These are phyloP conservation scores for Suncus etruscus DNA, from an alignment of 2,113 vertebrate genomes.

Conservation along the genomic window DNA sequence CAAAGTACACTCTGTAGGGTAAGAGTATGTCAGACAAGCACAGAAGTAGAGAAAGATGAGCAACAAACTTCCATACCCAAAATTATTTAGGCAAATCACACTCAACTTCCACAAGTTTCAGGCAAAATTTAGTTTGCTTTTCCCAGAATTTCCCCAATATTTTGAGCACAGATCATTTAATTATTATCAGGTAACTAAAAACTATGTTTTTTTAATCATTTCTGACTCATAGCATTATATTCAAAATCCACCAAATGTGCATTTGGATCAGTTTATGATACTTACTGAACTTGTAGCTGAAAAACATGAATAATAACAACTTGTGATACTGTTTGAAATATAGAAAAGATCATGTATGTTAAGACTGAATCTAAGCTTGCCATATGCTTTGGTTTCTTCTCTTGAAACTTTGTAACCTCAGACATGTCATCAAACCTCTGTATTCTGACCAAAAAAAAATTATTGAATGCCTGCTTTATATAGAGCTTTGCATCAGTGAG, in stretches of 20 bases:
- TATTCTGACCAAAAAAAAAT: not conserved
- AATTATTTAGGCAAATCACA: too few relatives aligned
- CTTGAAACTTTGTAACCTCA: not conserved
- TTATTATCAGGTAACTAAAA: not conserved
- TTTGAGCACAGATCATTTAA: not conserved
- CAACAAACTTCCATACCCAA: not conserved
- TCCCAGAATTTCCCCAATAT: not conserved
- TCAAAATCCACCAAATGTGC: not conserved
- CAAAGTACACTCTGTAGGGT: not conserved
- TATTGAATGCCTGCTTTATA: not conserved
- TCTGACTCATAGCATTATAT: not conserved
- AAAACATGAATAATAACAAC: conserved; percentile 48
- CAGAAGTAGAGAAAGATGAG: not conserved
- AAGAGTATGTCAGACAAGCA: not conserved
- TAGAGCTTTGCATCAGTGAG: not conserved
- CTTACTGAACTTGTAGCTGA: conserved; percentile 56
- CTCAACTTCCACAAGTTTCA: not conserved
- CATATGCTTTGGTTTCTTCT: not conserved
- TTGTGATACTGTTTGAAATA: conserved; percentile 29
- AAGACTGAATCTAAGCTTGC: not conserved
- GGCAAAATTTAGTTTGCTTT: not conserved
- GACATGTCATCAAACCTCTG: not conserved
- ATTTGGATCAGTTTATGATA: conserved; percentile 53
- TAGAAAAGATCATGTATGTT: not conserved
- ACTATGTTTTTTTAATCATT: too few relatives aligned